These are phyloP conservation scores for Psittacus erithacus DNA, from an alignment of 2,113 vertebrate species.

Conservation along the genomic window DNA sequence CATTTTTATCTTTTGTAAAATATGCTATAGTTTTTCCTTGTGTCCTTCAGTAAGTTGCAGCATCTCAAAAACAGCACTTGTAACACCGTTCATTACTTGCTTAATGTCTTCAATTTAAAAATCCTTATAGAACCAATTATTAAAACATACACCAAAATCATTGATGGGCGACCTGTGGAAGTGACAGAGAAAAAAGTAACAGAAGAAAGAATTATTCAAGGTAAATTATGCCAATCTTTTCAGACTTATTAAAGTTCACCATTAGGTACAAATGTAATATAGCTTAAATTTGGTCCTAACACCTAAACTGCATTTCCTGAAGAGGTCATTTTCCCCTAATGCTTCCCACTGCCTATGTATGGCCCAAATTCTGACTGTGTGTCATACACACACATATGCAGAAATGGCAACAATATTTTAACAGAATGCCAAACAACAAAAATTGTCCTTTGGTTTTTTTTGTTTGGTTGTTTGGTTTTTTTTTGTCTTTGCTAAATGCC, in stretches of 20 bases:
- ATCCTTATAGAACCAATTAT: constrained; percentile 76
- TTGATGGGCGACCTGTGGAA: constrained; percentile 78
- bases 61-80: background rate
- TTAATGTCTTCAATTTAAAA: constrained; percentile 57
- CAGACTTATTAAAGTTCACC: background rate
- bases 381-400: background rate
- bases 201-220: constrained; percentile 81
- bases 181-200: constrained; percentile 80
- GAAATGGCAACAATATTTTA: background rate
- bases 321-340: background rate
- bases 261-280: background rate
- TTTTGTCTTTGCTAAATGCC: background rate
- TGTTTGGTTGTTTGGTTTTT: background rate
- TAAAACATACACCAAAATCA: constrained; percentile 81
- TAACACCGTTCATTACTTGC: background rate
- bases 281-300: background rate
- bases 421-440: background rate
- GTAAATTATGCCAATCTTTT: constrained; percentile 48
- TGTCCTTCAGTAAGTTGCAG: background rate
- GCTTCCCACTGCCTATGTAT: background rate
- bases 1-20: background rate
- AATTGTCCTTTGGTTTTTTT: background rate
- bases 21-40: background rate
- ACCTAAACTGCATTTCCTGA: background rate
- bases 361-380: background rate